A percentile compares a stretch with the other conserved stretches of the same genome.
Evolutionary conservation across 2,888 invertebrate genomes (phyloP).

Genomic region (Cataglyphis altisquamis): DNA sequence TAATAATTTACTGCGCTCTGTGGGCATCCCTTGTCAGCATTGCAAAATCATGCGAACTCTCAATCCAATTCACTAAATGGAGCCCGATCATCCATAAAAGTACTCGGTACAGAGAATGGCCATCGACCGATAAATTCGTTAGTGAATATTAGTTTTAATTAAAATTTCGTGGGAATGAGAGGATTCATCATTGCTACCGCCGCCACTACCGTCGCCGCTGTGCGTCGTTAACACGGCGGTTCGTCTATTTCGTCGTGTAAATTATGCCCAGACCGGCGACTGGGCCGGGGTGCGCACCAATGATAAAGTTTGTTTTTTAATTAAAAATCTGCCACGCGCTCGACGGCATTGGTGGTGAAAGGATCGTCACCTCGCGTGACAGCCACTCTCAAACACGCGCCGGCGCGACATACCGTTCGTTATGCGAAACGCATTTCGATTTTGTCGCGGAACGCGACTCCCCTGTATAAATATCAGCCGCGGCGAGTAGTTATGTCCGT

Average conservation of each 20-base stretch:
- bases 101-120: slow-evolving; percentile 37
- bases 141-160: slow-evolving; percentile 71
- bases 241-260: slow-evolving; percentile 57
- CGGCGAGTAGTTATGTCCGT: slow-evolving; percentile 40
- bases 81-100: slow-evolving; percentile 45
- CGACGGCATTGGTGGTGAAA: slow-evolving; percentile 50
- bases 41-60: slow-evolving; percentile 33
- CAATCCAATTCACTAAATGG: slow-evolving; percentile 48
- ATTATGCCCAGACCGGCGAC: slow-evolving; percentile 58
- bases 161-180: slow-evolving; percentile 59
- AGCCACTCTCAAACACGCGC: slow-evolving; percentile 58
- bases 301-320: slow-evolving; percentile 70
- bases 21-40: slow-evolving; percentile 16
- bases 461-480: slow-evolving; percentile 70
- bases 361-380: slow-evolving; percentile 64
- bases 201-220: slow-evolving; percentile 20
- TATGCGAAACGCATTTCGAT: slow-evolving; percentile 75
- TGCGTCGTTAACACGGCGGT: slow-evolving; percentile 50
- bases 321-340: slow-evolving; percentile 69
- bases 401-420: slow-evolving; percentile 57
- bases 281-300: slow-evolving; percentile 19
- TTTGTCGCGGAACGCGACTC: slow-evolving; percentile 57
- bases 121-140: slow-evolving; percentile 61
- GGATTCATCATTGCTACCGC: slow-evolving; percentile 41
- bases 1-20: slow-evolving; percentile 19